Conservation (phyloP, 2,113 vertebrate species). For the Pyxicephalus adspersus region DNA sequence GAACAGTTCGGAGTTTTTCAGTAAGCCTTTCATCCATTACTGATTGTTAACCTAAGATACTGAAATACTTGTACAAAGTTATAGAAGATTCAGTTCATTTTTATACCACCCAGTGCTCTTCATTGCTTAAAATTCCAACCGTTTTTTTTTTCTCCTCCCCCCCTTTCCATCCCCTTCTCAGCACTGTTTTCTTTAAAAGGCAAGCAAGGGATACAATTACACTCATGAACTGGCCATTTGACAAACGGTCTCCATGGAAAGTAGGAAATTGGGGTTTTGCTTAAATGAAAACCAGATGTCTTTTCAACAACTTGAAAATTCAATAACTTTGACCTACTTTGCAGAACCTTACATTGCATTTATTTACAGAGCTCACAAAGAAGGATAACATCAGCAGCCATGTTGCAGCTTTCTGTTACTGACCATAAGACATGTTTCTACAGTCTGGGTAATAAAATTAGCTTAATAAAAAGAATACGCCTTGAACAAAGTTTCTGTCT, state of each 20-base stretch:
- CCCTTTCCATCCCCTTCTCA: conserved; percentile 36
- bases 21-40: no score
- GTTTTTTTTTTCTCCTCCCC: conserved; percentile 6
- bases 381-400: background rate
- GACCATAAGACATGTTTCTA: conserved; percentile 3
- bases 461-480: background rate
- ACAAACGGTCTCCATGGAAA: conserved; percentile 57
- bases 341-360: conserved; percentile 7
- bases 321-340: conserved; percentile 52
- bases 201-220: conserved; percentile 54
- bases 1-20: no score
- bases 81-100: background rate
- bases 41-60: no score
- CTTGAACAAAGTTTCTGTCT: background rate
- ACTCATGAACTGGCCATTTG: conserved; percentile 54
- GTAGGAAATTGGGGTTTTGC: conserved; percentile 54
- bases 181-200: conserved; percentile 52
- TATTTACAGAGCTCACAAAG: conserved; percentile 18
- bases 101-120: background rate
- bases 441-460: background rate
- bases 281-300: conserved; percentile 55
- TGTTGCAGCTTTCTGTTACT: background rate
- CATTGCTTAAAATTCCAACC: conserved; percentile 22
- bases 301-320: conserved; percentile 21
- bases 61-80: background rate